Percentiles rank a stretch among this genome's conserved stretches.
Conservation (phyloP, 2,797 vertebrate genomes). For the Poecilia gillii region DNA sequence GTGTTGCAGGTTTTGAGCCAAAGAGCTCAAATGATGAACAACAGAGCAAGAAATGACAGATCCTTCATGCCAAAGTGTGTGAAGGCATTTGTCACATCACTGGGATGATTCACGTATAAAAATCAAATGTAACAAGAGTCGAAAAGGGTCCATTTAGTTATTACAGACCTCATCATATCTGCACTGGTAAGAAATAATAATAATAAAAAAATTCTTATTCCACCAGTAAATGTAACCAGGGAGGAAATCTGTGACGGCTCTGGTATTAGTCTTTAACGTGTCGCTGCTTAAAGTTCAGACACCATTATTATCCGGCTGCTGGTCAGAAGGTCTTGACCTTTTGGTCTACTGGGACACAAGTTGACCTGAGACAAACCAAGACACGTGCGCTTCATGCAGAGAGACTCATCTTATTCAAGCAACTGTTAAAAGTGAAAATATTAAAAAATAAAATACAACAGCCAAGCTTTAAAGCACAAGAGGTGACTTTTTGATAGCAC, state of each 20-base stretch:
- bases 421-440: neutral
- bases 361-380: conserved; percentile 60
- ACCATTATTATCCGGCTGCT: conserved; percentile 11
- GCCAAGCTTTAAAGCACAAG: neutral
- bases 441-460: neutral
- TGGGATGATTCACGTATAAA: neutral
- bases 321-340: conserved; percentile 63
- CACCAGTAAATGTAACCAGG: neutral
- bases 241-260: neutral
- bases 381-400: conserved; percentile 31
- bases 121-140: neutral
- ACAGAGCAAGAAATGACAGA: neutral
- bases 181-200: neutral
- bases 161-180: neutral
- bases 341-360: conserved; percentile 48
- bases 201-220: neutral
- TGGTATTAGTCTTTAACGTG: neutral
- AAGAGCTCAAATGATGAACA: neutral
- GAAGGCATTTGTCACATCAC: neutral
- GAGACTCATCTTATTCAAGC: neutral
- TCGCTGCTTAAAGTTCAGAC: conserved; percentile 18
- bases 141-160: neutral
- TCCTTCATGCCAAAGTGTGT: neutral
- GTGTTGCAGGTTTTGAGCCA: neutral
- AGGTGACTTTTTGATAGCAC: neutral